phyloP scores from a whole-genome alignment of 2,888 invertebrate genomes.

The Coecobrya sp. region DNA sequence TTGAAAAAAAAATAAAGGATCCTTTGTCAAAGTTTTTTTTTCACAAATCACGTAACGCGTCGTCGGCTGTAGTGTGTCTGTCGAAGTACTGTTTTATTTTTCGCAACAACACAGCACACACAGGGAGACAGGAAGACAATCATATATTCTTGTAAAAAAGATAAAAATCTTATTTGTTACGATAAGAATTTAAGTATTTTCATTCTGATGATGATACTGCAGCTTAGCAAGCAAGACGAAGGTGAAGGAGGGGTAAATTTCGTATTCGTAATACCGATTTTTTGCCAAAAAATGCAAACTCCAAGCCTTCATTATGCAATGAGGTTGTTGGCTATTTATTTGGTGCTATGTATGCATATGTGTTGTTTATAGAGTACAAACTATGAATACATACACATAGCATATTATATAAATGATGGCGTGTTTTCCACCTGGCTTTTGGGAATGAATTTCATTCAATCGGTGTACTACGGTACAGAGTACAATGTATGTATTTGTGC shows the following conservation, averaged over 20 bases:
- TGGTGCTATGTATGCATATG: background rate
- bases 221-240: background rate
- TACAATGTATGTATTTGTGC: constrained; percentile 47
- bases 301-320: constrained; percentile 43
- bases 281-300: constrained; percentile 53
- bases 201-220: constrained; percentile 61
- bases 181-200: constrained; percentile 49
- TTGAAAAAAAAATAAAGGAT: background rate
- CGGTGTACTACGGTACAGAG: background rate
- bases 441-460: constrained; percentile 60
- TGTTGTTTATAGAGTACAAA: background rate
- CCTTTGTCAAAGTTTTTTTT: constrained; percentile 27
- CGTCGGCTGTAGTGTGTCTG: constrained; percentile 13
- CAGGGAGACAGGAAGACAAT: constrained; percentile 61
- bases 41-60: constrained; percentile 62
- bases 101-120: constrained; percentile 36
- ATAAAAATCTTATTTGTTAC: constrained; percentile 26
- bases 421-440: constrained; percentile 69
- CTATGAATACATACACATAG: constrained; percentile 39
- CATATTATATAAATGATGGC: constrained; percentile 48
- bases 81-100: constrained; percentile 51
- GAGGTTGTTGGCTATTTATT: background rate
- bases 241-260: constrained; percentile 22
- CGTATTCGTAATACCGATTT: constrained; percentile 38
- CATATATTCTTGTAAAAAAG: constrained; percentile 38